Evolutionary conservation across 2,113 vertebrate genomes (phyloP).

Genomic region (Cynocephalus volans): DNA sequence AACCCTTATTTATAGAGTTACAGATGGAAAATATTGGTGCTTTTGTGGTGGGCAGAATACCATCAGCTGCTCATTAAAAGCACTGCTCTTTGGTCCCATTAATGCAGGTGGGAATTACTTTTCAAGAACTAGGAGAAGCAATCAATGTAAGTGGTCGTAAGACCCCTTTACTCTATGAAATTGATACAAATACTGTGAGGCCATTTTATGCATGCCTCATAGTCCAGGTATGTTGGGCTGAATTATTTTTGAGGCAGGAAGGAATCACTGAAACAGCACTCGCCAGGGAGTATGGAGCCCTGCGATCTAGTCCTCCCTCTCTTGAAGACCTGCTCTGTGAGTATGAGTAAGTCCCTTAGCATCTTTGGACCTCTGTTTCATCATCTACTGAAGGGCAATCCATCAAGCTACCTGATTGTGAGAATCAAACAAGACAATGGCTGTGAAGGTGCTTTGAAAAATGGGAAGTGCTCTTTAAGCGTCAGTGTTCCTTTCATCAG

Average conservation of each 20-base stretch:
- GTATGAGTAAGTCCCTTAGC: slow-evolving; percentile 33
- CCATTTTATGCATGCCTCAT: slow-evolving; percentile 37
- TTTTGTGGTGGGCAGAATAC: slow-evolving; percentile 21
- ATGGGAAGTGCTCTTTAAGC: not conserved
- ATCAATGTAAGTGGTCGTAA: slow-evolving; percentile 37
- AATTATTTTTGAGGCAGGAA: slow-evolving; percentile 49
- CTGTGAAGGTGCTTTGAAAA: slow-evolving; percentile 19
- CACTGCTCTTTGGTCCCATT: slow-evolving; percentile 9
- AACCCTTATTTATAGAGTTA: slow-evolving; percentile 58
- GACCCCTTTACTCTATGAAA: slow-evolving; percentile 51
- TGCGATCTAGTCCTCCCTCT: not conserved
- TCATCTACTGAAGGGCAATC: slow-evolving; percentile 50
- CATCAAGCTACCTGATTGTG: slow-evolving; percentile 11
- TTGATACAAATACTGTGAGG: slow-evolving; percentile 35
- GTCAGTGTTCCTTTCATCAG: not conserved
- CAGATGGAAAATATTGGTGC: not conserved
- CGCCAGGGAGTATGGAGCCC: not conserved
- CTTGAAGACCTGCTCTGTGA: not conserved
- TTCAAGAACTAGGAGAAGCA: slow-evolving; percentile 44
- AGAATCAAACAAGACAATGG: slow-evolving; percentile 25
- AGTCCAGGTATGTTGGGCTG: not conserved
- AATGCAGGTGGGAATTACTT: slow-evolving; percentile 61
- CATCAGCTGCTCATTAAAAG: slow-evolving; percentile 58
- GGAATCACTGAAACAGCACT: slow-evolving; percentile 41
- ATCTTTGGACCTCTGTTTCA: slow-evolving; percentile 59